phyloP scores from a whole-genome alignment of 2,797 vertebrate species.

The Lutra lutra region DNA sequence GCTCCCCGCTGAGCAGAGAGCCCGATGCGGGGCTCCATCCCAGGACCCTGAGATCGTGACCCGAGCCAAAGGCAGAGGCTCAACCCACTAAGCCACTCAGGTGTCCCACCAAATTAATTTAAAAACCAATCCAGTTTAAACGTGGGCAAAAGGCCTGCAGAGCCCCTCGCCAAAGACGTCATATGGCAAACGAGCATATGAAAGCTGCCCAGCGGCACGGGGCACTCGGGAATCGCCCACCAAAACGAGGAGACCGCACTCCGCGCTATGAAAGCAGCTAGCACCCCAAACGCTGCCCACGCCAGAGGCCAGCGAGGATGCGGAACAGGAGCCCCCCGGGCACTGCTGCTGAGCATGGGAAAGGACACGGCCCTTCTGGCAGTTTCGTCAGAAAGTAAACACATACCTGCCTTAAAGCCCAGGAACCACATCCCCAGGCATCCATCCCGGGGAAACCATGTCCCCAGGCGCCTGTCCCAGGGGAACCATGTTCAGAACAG shows the following conservation, averaged over 20 bases:
- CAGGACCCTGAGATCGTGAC: too few relatives aligned
- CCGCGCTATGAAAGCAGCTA: rapidly evolving
- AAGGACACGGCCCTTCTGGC: too few relatives aligned
- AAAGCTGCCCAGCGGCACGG: rapidly evolving
- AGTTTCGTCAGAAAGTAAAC: too few relatives aligned
- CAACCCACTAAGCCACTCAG: too few relatives aligned
- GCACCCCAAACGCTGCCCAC: rapidly evolving
- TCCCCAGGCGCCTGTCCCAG: rapidly evolving
- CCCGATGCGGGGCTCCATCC: too few relatives aligned
- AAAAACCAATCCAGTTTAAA: neutral
- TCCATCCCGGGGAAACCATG: rapidly evolving
- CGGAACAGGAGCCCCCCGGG: rapidly evolving
- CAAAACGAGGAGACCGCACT: neutral
- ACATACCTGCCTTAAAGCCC: too few relatives aligned
- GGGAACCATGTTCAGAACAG: neutral
- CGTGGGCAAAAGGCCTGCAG: neutral
- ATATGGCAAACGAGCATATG: rapidly evolving
- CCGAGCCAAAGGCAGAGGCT: too few relatives aligned
- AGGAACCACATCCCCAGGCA: too few relatives aligned
- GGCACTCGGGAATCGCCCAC: too few relatives aligned
- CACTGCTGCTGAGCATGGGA: rapidly evolving
- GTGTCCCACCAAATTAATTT: neutral
- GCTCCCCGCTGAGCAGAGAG: too few relatives aligned
- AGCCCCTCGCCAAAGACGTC: neutral
- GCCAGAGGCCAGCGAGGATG: rapidly evolving